Base-by-base conservation (phyloP, 2,797 vertebrate genomes). In the Pseudomugil tenellus region DNA sequence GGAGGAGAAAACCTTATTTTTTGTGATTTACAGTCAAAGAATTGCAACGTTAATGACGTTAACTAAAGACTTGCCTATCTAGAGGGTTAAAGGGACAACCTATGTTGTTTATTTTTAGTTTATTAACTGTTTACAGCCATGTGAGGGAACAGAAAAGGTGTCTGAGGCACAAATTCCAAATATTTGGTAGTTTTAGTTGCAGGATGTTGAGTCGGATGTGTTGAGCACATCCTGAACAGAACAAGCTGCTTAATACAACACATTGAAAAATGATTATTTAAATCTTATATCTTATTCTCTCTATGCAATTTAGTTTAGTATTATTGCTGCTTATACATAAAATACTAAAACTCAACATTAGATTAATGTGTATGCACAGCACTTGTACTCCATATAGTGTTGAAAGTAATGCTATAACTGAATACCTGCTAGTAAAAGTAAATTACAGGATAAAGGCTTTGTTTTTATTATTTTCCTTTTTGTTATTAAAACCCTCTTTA, bases 201-300 rank as follows among this genome's bases (percentile, higher is more conserved):
- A 69, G 74, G 76, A 58, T 77, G 75, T 70, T 56, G 49, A 70
- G 59, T 28, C 16, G 83, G 90, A 87, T 91, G 84, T 93, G 93
- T 91, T 94, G 94, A 94, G 70, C 93, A 83, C 74, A 83, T 93
- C 92, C 90, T 60, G 52, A 74, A 72, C 58, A 55, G 67, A 16
- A 14, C 63, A 59, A 52, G 72, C 66, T 72, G 84, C 81, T 83
- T 63, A 64, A 65, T 60, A 61, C 74, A 76, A 70, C 72, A 61
- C 43, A 52, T 19, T 39, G 2, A 85, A 83, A 80, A 79, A 65
- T 83, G 57, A 56, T 92, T 77, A 93, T 87, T 92, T 88, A 91
- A 92, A 87, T 69, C 53, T 17, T 72, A 52, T 48, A 56, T 76
- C 69, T 72, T 68, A 46, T 80, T 69, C 57, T 81, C 70, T 84